phyloP scores from a whole-genome alignment of 2,797 vertebrate species.

The Peromyscus nudipes region DNA sequence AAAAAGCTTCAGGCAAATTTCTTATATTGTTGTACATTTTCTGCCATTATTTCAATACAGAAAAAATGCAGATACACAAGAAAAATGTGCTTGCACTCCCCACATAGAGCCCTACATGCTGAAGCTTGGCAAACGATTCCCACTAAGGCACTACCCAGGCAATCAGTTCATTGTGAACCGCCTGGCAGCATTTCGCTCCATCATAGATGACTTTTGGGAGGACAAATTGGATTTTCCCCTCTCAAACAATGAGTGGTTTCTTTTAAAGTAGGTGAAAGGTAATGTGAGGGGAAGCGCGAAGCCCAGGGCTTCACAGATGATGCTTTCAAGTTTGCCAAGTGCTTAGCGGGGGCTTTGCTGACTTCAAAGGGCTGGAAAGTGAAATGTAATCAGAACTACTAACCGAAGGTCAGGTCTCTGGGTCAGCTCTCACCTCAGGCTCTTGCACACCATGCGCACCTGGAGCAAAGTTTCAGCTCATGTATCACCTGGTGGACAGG shows the following conservation, averaged over 20 bases:
- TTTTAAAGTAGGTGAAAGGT: slow-evolving; percentile 85
- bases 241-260: slow-evolving; percentile 81
- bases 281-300: neutral
- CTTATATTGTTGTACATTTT: slow-evolving; percentile 1
- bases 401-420: neutral
- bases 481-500: neutral
- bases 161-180: slow-evolving; percentile 67
- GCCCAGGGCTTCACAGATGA: slow-evolving; percentile 60
- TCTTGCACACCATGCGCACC: neutral
- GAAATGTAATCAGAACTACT: slow-evolving; percentile 34
- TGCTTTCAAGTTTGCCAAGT: slow-evolving; percentile 58
- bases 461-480: neutral
- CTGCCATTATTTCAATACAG: slow-evolving; percentile 54
- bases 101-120: slow-evolving; percentile 31
- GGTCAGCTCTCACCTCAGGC: neutral
- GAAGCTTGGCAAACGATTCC: neutral
- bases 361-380: slow-evolving; percentile 58
- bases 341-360: neutral
- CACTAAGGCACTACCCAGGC: slow-evolving; percentile 52
- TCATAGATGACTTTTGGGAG: slow-evolving; percentile 72
- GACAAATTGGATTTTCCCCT: slow-evolving; percentile 77
- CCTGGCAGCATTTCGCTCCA: slow-evolving; percentile 69
- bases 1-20: neutral
- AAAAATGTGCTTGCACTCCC: neutral
- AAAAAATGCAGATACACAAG: slow-evolving; percentile 41